phyloP scores from a whole-genome alignment of 2,797 vertebrate species.

The Dendrocincla fuliginosa region DNA sequence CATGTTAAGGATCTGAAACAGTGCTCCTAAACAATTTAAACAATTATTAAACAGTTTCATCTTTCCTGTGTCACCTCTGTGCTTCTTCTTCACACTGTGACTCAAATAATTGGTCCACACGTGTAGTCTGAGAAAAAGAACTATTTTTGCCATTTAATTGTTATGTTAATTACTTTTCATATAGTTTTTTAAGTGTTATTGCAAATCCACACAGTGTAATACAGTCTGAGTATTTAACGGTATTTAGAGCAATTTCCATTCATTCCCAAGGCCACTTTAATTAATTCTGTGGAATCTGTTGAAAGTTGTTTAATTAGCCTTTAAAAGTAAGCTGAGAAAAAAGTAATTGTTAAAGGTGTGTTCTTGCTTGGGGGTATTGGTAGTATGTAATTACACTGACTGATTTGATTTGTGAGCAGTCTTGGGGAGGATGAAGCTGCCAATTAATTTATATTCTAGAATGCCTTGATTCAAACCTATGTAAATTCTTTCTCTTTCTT shows the following conservation, averaged over 20 bases:
- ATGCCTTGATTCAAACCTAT: not conserved
- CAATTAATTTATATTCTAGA: not conserved
- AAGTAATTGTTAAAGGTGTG: not conserved
- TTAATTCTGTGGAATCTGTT: not conserved
- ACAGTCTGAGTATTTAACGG: not conserved
- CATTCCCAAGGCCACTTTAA: not conserved
- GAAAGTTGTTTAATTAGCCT: not conserved
- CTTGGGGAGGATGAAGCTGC: not conserved
- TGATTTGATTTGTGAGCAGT: not conserved
- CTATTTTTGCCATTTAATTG: not conserved
- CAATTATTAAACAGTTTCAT: not conserved
- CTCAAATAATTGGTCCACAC: not conserved
- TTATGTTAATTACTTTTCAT: constrained; percentile 20
- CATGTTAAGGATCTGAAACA: not conserved
- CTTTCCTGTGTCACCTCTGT: not conserved
- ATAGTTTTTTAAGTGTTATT: not conserved
- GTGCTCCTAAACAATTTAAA: not conserved
- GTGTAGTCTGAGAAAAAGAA: not conserved
- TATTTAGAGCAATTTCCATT: not conserved
- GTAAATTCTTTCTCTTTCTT: not conserved
- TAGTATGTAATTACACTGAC: not conserved
- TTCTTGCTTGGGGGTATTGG: not conserved
- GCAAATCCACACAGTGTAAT: not conserved
- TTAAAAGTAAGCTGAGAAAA: not conserved
- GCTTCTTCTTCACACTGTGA: not conserved